Base-by-base conservation (phyloP, 2,888 invertebrate species). In the Melanargia galathea region DNA sequence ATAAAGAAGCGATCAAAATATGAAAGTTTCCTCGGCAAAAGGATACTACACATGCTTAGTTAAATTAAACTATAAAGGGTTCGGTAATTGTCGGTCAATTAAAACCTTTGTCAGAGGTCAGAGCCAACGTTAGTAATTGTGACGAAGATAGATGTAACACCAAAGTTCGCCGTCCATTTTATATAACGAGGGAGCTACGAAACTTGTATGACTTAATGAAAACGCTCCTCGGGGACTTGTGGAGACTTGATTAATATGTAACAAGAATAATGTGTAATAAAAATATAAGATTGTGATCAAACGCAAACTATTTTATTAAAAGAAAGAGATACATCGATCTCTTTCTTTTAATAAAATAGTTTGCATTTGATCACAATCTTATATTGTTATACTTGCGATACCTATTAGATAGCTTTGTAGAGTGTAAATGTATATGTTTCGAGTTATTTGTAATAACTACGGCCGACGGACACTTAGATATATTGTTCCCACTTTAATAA, bases 131-230 rank as follows among this genome's bases (percentile, higher is more conserved):
- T 52, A 35, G 33, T 52, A 52, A 52, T 49, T 52, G 52, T 52
- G 52, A 52, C 52, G 35, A 35, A 52, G 52, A 52, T 52, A 18
- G 20, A 35, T 33, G 52, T 52, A 18, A 35, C 35, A 18, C 52
- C 52, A 35, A 20, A 52, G 52, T 52, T 52, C 52, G 52, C 52
- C 35, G 35, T 52, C 52, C 52, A 52, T n/a, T 51, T 51, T 51
- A 30, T 51, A 33, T 30, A 51, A 51, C 52, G 52, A 52, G 52
- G 51, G 52, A 52, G 35, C 52, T 52, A 35, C 26, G 49, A 52
- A 52, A 35, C 52, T 52, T 52, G 52, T 52, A 52, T 52, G 52
- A 52, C 52, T 52, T 52, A 52, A 52, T 52, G 52, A 52, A 52
- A 52, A 52, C 52, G 35, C 13, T 35, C 52, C 52, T 35, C 33